Conservation (phyloP, 23 tunicate species). For the Aplidium turbinatum region DNA sequence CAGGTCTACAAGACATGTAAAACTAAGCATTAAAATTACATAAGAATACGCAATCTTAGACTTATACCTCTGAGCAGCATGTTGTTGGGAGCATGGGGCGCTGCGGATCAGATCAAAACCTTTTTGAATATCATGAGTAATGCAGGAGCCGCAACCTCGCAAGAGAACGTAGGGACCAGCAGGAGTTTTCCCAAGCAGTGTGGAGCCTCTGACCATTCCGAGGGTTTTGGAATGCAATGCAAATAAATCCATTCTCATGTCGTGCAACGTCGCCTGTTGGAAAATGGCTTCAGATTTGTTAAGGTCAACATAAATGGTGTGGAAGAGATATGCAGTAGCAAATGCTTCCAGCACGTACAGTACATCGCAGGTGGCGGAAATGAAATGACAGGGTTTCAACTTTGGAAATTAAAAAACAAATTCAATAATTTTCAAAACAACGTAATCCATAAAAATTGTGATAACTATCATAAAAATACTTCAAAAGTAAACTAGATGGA, state of each 20-base stretch:
- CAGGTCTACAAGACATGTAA: not conserved
- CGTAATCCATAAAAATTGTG: too few species aligned
- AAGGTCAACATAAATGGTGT: too few species aligned
- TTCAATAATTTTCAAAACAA: too few species aligned
- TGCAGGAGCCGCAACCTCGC: conserved; percentile 41
- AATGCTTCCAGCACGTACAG: too few species aligned
- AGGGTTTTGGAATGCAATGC: conserved; percentile 20
- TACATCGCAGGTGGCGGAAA: too few species aligned
- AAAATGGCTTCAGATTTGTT: too few species aligned
- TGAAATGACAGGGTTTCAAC: too few species aligned
- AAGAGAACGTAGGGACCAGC: conserved; percentile 31
- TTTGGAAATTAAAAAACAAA: too few species aligned
- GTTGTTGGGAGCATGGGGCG: conserved; percentile 44
- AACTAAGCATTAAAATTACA: not conserved
- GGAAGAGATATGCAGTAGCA: too few species aligned
- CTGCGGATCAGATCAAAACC: conserved; percentile 8
- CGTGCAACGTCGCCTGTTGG: conserved; percentile 45
- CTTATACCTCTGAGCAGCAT: conserved; percentile 65
- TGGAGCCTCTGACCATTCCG: conserved; percentile 28
- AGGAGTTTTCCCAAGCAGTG: conserved; percentile 33
- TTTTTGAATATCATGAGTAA: conserved; percentile 26
- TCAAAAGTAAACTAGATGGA: too few species aligned
- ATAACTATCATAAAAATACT: too few species aligned
- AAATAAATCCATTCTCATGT: conserved; percentile 45
- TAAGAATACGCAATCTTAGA: too few species aligned